Conservation (phyloP, 2,113 vertebrate genomes). For the Excalfactoria chinensis region DNA sequence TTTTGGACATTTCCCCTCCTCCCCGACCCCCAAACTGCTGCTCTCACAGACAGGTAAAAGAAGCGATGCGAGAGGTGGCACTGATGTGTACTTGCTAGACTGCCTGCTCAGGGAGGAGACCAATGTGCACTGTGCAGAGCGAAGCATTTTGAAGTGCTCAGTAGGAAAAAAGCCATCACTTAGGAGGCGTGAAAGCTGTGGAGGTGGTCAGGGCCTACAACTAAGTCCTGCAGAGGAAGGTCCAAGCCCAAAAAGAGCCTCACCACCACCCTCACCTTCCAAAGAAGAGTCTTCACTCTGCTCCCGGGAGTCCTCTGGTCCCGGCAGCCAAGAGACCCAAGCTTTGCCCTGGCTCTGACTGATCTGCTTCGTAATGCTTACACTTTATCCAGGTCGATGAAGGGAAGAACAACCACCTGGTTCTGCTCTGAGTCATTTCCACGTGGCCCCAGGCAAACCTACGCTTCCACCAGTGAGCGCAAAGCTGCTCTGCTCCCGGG, state of each 20-base stretch:
- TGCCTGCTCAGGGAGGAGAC: background rate
- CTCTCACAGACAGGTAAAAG: background rate
- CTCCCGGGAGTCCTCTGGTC: rapidly evolving
- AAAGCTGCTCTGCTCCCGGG: background rate
- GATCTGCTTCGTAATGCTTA: rapidly evolving
- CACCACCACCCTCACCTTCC: background rate
- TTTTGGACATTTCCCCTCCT: background rate
- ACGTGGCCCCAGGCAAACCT: background rate
- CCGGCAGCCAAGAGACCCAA: rapidly evolving
- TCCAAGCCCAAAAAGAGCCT: background rate
- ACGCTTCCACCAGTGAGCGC: background rate
- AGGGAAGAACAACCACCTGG: background rate
- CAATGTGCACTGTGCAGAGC: rapidly evolving
- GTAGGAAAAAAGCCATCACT: background rate
- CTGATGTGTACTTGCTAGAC: background rate
- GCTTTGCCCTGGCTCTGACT: background rate
- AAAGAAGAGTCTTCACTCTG: background rate
- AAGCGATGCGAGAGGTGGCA: background rate
- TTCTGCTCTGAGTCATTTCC: background rate
- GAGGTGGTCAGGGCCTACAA: background rate
- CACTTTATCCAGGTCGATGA: background rate
- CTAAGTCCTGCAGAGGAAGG: background rate
- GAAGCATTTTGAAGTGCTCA: background rate
- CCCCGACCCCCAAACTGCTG: too few species aligned
- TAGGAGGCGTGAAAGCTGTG: background rate